These are phyloP conservation scores for Lagodon rhomboides DNA, from an alignment of 2,797 vertebrate genomes.

Conservation along the genomic window DNA sequence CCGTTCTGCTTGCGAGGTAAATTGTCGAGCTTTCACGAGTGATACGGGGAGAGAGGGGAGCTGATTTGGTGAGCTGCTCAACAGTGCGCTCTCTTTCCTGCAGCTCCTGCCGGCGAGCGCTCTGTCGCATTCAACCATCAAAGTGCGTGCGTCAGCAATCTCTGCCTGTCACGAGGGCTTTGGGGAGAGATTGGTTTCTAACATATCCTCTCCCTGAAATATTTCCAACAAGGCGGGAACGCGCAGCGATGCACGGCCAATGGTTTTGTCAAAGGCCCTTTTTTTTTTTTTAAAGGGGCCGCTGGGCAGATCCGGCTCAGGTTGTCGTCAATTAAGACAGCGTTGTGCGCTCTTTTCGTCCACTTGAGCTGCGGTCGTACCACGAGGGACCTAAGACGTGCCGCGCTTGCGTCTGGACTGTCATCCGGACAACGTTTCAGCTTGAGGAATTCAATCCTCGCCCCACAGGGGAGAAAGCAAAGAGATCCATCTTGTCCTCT, in stretches of 20 bases:
- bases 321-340: slow-evolving; percentile 54
- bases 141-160: slow-evolving; percentile 64
- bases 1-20: slow-evolving; percentile 65
- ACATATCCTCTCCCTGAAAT: slow-evolving; percentile 58
- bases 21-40: slow-evolving; percentile 57
- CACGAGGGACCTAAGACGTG: not conserved
- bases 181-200: slow-evolving; percentile 63
- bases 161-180: slow-evolving; percentile 63
- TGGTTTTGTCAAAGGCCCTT: slow-evolving; percentile 22
- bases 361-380: slow-evolving; percentile 10
- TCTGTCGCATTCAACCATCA: slow-evolving; percentile 65
- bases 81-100: slow-evolving; percentile 23
- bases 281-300: slow-evolving; percentile 22
- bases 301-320: slow-evolving; percentile 39
- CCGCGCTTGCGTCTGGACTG: not conserved
- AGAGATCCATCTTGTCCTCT: slow-evolving; percentile 39
- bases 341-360: slow-evolving; percentile 18
- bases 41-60: slow-evolving; percentile 32
- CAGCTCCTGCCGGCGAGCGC: slow-evolving; percentile 50
- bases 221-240: slow-evolving; percentile 47
- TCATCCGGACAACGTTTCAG: slow-evolving; percentile 15
- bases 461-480: slow-evolving; percentile 2
- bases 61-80: slow-evolving; percentile 57
- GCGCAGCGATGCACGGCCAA: not conserved
- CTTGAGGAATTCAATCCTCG: slow-evolving; percentile 18